Base-by-base conservation (phyloP, 2,797 vertebrate species). In the Malacoctenus gilli region DNA sequence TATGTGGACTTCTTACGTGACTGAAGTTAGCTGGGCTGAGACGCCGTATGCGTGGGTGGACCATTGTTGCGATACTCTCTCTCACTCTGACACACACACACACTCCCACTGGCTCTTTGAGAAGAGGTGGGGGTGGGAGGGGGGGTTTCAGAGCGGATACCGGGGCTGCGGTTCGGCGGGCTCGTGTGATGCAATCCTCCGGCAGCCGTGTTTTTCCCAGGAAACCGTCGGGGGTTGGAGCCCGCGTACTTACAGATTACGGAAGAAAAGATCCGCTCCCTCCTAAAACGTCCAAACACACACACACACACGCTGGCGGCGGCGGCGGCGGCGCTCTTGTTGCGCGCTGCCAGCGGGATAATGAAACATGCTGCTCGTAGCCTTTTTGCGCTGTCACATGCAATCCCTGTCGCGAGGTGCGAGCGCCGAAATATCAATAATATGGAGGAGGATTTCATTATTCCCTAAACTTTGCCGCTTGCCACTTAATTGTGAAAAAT, bases 181-280 rank as follows among this genome's bases (percentile, higher is more conserved):
- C 77, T 69, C n/a, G 80, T 68, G 64, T 90, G 87, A 89, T 84
- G 85, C 87, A 90, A 91, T 70, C 50, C 69, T 73, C 82, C 85
- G 84, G 84, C 76, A 80, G 81, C 63, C 81, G 73, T 83, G 62
- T 85, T 85, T n/a, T 84, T 87, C 83, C 83, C 81, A 85, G 72
- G 80, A 54, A 82, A 80, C 81, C 74, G 69, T 49, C 78, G 53
- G 76, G 77, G 80, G 66, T 77, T 75, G 72, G 49, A 77, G 55
- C 53, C 67, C 2, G 36, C 77, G 59, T 56, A 56, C 68, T 77
- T 48, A n/a, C 23, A 51, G 68, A 71, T 75, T 51, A 54, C 16
- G 30, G 55, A 59, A 68, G 50, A 66, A 75, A 54, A 51, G 44
- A 64, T 69, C 54, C 23, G 21, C 68, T 75, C 55, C n/a, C 25